phyloP scores from a whole-genome alignment of 2,113 vertebrate species.

The Chinchilla lanigera region DNA sequence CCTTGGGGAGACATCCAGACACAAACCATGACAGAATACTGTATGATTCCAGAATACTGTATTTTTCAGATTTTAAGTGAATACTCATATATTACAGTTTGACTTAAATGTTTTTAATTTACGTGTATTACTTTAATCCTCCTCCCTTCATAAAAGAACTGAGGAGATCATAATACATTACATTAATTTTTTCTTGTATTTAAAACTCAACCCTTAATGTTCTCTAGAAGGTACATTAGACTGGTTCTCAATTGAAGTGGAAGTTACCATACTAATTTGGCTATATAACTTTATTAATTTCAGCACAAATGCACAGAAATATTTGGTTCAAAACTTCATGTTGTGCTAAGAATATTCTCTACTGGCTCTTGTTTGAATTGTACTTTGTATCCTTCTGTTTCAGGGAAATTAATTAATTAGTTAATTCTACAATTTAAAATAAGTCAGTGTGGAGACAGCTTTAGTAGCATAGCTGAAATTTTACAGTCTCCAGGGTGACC shows the following conservation, averaged over 20 bases:
- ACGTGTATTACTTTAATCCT: neutral
- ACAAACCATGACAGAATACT: no score
- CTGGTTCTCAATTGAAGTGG: neutral
- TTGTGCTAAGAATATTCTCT: neutral
- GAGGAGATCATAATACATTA: neutral
- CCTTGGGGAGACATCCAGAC: no score
- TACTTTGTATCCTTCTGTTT: neutral
- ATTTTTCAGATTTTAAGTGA: neutral
- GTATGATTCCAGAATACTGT: neutral
- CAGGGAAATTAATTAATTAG: neutral
- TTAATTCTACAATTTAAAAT: neutral
- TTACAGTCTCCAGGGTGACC: neutral
- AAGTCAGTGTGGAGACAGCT: neutral
- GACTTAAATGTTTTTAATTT: neutral
- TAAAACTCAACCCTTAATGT: neutral
- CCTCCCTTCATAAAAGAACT: neutral
- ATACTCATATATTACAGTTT: neutral
- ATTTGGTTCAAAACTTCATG: neutral
- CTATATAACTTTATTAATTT: neutral
- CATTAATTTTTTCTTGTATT: conserved; percentile 14
- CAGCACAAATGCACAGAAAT: neutral
- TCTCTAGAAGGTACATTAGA: neutral
- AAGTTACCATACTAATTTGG: neutral
- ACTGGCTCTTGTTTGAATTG: neutral
- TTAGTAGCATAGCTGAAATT: neutral